Evolutionary conservation across 2,888 invertebrate genomes (phyloP).

Genomic region (Aphidoletes aphidimyza): DNA sequence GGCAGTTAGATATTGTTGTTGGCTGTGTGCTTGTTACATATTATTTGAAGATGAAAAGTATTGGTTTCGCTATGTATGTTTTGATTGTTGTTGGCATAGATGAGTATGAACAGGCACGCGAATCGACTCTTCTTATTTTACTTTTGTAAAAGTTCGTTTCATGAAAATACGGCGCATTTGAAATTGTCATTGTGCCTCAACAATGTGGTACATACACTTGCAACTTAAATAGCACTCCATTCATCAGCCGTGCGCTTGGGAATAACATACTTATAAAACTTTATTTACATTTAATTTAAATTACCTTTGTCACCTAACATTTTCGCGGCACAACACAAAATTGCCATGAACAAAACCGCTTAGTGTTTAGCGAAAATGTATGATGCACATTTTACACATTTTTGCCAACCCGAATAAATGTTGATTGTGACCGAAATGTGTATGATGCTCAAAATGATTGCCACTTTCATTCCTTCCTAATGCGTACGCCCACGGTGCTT

Average conservation of each 20-base stretch:
- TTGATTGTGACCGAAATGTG: background rate
- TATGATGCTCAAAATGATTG: background rate
- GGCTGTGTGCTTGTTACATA: too few species aligned
- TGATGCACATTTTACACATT: too few species aligned
- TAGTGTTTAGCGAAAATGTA: background rate
- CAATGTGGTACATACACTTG: background rate
- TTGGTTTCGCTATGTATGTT: too few species aligned
- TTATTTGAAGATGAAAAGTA: too few species aligned
- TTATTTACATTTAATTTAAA: constrained; percentile 56
- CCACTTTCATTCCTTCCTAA: background rate
- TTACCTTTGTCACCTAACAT: constrained; percentile 56
- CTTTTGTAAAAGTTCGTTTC: too few species aligned
- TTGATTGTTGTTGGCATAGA: too few species aligned
- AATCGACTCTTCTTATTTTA: too few species aligned
- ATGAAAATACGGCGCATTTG: too few species aligned
- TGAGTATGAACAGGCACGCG: too few species aligned
- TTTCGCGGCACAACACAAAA: constrained; percentile 32
- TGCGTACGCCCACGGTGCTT: background rate
- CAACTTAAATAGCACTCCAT: constrained; percentile 29
- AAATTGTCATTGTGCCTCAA: background rate
- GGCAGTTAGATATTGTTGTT: constrained; percentile 20
- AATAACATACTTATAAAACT: constrained; percentile 48
- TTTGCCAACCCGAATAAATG: too few species aligned
- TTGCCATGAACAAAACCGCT: background rate
- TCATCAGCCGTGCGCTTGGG: constrained; percentile 4